Evolutionary conservation across 2,888 invertebrate genomes (phyloP).

Genomic region (Limnephilus lunatus): DNA sequence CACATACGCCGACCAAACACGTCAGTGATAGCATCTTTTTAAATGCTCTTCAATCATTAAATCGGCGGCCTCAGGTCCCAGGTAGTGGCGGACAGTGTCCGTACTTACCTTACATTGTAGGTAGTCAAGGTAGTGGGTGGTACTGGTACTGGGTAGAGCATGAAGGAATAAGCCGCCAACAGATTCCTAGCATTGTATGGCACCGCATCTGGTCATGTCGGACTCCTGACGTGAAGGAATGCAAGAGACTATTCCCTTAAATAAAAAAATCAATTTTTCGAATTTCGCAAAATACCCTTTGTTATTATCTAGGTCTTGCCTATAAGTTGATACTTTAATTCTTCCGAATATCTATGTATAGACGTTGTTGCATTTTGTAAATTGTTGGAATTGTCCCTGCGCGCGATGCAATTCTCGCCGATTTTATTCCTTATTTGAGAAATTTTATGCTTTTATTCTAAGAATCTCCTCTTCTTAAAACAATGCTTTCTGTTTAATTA

Average conservation of each 20-base stretch:
- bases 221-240: not conserved
- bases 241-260: not conserved
- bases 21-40: not conserved
- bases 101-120: not conserved
- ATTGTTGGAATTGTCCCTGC: not conserved
- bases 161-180: not conserved
- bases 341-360: not conserved
- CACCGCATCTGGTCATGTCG: not conserved
- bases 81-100: not conserved
- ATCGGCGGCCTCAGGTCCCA: not conserved
- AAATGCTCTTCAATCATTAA: conserved; percentile 16
- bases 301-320: not conserved
- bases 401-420: not conserved
- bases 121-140: no score
- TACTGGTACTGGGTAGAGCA: not conserved
- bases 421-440: not conserved
- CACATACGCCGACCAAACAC: not conserved
- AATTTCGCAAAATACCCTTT: not conserved
- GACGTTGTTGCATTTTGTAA: not conserved
- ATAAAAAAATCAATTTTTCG: not conserved
- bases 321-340: not conserved
- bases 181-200: not conserved
- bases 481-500: not conserved
- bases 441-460: not conserved
- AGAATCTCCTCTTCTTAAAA: not conserved